Conservation (phyloP, 2,113 vertebrate species). For the Centropus unirufus region DNA sequence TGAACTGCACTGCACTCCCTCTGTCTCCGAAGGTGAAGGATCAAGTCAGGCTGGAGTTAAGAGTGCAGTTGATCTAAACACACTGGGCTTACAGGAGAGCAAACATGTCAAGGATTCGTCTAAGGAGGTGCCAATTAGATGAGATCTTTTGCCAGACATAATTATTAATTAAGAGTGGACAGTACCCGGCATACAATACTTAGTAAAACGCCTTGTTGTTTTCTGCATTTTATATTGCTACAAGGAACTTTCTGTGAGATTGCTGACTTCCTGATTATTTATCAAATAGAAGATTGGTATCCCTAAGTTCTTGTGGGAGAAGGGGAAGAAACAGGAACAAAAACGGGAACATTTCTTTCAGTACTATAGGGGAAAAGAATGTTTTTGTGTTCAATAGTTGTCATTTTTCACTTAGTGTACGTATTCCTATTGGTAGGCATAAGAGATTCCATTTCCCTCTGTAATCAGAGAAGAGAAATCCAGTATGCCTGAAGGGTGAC, state of each 20-base stretch:
- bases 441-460: neutral
- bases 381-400: neutral
- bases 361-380: neutral
- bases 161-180: neutral
- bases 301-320: fast-evolving
- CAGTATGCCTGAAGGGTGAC: neutral
- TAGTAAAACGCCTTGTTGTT: neutral
- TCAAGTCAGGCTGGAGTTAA: neutral
- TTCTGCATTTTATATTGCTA: neutral
- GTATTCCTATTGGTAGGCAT: neutral
- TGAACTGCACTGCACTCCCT: neutral
- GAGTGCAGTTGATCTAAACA: neutral
- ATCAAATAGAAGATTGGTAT: neutral
- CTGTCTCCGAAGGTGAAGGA: neutral
- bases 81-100: neutral
- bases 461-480: neutral
- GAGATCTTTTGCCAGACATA: neutral
- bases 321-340: neutral
- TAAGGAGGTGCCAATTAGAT: neutral
- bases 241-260: neutral
- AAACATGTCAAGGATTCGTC: neutral
- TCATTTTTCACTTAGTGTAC: neutral
- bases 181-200: neutral
- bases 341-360: neutral
- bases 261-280: neutral